Percentiles rank a stretch among this genome's conserved stretches.
phyloP scores from a whole-genome alignment of 2,888 invertebrate species.

The Hypena proboscidalis region DNA sequence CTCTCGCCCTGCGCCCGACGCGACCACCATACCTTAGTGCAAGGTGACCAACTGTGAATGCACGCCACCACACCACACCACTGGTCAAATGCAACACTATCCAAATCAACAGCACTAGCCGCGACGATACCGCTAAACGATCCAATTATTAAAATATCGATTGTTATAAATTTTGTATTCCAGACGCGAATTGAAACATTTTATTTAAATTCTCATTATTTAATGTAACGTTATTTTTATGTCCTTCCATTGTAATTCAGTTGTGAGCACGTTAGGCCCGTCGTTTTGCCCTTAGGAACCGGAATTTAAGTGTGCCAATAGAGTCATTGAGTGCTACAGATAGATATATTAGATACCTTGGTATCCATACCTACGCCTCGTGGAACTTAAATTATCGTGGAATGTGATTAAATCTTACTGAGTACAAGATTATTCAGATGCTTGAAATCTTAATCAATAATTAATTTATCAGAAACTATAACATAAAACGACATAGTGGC shows the following conservation, averaged over 20 bases:
- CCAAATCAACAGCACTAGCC: conserved; percentile 66
- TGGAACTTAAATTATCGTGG: conserved; percentile 15
- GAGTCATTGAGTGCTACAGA: conserved; percentile 28
- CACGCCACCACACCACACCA: conserved; percentile 45
- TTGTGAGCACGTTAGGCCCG: conserved; percentile 13
- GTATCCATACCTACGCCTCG: conserved; percentile 14
- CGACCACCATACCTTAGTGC: conserved; percentile 81
- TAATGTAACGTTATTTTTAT: conserved; percentile 12
- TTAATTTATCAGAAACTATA: too few relatives aligned
- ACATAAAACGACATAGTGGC: too few relatives aligned
- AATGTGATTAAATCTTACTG: conserved; percentile 14
- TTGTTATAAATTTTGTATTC: conserved; percentile 57
- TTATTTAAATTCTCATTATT: conserved; percentile 30
- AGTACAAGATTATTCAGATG: neutral
- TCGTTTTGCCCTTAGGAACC: conserved; percentile 28
- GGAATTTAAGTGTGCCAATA: conserved; percentile 34
- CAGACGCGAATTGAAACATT: conserved; percentile 35
- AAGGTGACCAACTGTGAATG: conserved; percentile 77
- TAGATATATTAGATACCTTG: conserved; percentile 30
- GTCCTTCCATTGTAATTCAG: neutral
- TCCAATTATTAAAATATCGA: conserved; percentile 68
- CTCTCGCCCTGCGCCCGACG: conserved; percentile 79
- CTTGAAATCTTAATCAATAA: too few relatives aligned
- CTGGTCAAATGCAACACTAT: conserved; percentile 61
- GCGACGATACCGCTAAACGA: conserved; percentile 75